These are phyloP conservation scores for Catagonus wagneri DNA, from an alignment of 2,113 vertebrate species.

Conservation along the genomic window DNA sequence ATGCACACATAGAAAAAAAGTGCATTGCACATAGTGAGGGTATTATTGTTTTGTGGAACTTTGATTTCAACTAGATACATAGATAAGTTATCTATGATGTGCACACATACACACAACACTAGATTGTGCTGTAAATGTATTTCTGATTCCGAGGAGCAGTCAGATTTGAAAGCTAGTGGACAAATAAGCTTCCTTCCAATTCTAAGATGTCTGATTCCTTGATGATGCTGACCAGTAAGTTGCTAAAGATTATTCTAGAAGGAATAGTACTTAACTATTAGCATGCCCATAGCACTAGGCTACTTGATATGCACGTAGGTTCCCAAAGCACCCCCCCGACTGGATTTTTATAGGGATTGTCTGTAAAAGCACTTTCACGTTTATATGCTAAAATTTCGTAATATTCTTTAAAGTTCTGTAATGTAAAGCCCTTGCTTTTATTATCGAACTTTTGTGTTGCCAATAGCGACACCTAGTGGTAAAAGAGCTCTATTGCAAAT, in stretches of 20 bases:
- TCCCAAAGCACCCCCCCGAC: neutral
- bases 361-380: neutral
- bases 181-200: neutral
- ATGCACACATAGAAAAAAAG: neutral
- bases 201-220: neutral
- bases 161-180: neutral
- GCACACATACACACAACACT: neutral
- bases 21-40: neutral
- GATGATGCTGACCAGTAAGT: neutral
- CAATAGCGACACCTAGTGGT: constrained; percentile 73
- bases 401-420: neutral
- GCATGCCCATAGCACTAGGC: neutral
- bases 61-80: neutral
- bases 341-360: neutral
- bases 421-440: neutral
- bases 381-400: neutral
- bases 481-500: neutral
- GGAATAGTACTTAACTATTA: neutral
- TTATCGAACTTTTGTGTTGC: constrained; percentile 44
- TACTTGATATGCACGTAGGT: neutral
- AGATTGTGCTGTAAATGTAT: neutral
- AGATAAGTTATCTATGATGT: neutral
- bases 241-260: neutral
- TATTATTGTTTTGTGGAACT: constrained; percentile 1
- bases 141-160: neutral